Conservation (phyloP, 2,113 vertebrate genomes). For the Gymnogyps californianus region DNA sequence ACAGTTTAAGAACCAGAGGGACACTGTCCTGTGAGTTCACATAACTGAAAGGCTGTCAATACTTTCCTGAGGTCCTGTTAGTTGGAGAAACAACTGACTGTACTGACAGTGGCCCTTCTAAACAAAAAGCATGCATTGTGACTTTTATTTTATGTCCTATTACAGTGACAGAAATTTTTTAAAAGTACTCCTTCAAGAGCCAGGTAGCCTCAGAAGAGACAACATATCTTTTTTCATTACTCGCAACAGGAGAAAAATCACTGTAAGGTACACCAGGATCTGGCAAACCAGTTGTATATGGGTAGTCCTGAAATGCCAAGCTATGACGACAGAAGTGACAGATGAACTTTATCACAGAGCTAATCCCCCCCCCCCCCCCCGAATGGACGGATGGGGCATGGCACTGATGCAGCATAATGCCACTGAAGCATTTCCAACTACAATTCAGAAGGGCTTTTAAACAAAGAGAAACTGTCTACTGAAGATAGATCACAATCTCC, state of each 20-base stretch:
- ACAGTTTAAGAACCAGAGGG: not conserved
- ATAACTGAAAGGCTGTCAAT: not conserved
- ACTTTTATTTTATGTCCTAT: not conserved
- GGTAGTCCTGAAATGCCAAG: not conserved
- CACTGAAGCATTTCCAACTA: not conserved
- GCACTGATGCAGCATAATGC: rapidly evolving
- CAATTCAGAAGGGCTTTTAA: not conserved
- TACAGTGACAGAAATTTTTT: not conserved
- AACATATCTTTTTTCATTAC: not conserved
- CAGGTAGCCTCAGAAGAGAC: not conserved
- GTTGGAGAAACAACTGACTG: not conserved
- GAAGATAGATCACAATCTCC: not conserved
- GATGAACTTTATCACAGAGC: not conserved
- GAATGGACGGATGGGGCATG: not conserved
- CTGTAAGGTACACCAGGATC: not conserved
- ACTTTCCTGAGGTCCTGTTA: not conserved
- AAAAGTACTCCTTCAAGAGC: not conserved
- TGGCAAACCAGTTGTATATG: not conserved
- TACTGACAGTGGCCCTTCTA: not conserved
- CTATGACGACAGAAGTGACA: rapidly evolving
- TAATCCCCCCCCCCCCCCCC: rapidly evolving
- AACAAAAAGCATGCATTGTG: not conserved
- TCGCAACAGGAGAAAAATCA: not conserved
- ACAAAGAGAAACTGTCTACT: not conserved
- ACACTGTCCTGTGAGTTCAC: not conserved